These are phyloP conservation scores for Caenorhabditis sulstoni DNA, from an alignment of 2,888 invertebrate species.

Conservation along the genomic window DNA sequence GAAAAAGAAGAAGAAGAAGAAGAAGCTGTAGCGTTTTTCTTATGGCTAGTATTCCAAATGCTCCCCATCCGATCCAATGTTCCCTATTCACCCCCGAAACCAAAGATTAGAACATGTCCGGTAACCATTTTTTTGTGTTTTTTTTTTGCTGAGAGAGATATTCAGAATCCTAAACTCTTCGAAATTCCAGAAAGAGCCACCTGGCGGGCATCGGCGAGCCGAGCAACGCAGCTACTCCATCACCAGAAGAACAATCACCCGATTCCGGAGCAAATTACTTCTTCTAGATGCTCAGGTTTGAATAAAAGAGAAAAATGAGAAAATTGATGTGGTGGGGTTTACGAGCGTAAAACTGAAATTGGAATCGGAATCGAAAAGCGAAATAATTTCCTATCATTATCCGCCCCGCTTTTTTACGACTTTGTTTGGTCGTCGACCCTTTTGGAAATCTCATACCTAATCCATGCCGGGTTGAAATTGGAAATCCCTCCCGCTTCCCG, in stretches of 20 bases:
- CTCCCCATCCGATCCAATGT: conserved; percentile 23
- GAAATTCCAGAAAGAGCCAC: conserved; percentile 22
- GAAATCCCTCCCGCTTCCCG: not conserved
- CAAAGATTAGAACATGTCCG: not conserved
- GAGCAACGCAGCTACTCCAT: conserved; percentile 44
- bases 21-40: too few species aligned
- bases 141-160: too few species aligned
- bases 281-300: conserved; percentile 57
- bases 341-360: too few species aligned
- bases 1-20: not conserved
- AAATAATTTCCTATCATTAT: too few species aligned
- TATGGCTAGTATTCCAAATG: conserved; percentile 1
- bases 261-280: conserved; percentile 57
- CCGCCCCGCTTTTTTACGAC: too few species aligned
- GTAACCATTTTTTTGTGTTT: not conserved
- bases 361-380: too few species aligned
- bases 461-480: too few species aligned
- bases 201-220: conserved; percentile 17
- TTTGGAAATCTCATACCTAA: too few species aligned
- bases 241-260: conserved; percentile 44
- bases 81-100: not conserved
- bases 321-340: not conserved
- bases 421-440: too few species aligned
- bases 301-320: not conserved
- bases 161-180: not conserved